Evolutionary conservation across 92 coral and sea anemone species (phyloP), one percentile per base, ranked within the genome.

Genomic region (Paragorgia papillata): DNA sequence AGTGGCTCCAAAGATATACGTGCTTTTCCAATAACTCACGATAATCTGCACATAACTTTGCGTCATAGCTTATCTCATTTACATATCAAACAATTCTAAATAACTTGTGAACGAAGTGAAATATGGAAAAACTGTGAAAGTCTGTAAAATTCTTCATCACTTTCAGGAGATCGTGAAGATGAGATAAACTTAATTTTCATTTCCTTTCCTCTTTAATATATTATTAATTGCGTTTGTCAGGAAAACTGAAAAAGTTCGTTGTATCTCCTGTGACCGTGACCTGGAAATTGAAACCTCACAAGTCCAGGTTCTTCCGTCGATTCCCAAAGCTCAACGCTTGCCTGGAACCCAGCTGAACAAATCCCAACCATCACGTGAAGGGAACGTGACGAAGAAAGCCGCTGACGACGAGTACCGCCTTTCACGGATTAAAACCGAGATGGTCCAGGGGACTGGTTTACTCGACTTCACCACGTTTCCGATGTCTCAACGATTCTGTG

Each of bases 401-500:
- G 97, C 92, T 21, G 97, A 92, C 53, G 86, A 90, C 30, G 97
- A 92, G 27, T 88, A 92, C 84, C 87, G 78, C 17, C 87, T 96
- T 3, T 96, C 83, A 58, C 87, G 73, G 73, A 64, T 90, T 9
- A 88, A 86, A 58, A 85, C 85, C 74, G 97, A 92, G 78, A 96
- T 92, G 34, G 80, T 86, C 6, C 91, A 91, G 79, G 91, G 91
- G 93, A 83, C 97, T 0, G 97, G 97, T 1, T 53, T 90, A 56
- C 87, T 83, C 40, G 97, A 92, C 54, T 57, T 90, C 40, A 73
- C 88, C 26, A 90, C 88, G 57, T 74, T 90, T 56, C 96, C 97
- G 48, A 92, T 90, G 14, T 90, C 97, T 1, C 97, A 88, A 49
- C 88, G 97, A 40, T 92, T 85, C 89, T 92, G 97, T 28, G 97